Percentiles rank a stretch among this genome's conserved stretches.
Evolutionary conservation across 2,888 invertebrate genomes (phyloP).

Genomic region (Drosophila austrosaltans): DNA sequence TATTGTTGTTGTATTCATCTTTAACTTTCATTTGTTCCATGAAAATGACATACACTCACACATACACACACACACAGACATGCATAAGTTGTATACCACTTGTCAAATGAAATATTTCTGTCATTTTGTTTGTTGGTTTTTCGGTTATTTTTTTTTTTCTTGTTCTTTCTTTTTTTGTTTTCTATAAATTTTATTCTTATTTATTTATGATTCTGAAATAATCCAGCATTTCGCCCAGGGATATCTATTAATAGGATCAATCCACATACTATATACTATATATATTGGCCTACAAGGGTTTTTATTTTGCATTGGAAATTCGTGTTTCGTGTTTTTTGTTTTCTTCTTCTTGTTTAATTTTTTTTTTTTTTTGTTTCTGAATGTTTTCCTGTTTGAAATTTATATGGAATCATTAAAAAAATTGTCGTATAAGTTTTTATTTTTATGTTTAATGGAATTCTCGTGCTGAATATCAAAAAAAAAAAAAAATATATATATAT

Average conservation of each 20-base stretch:
- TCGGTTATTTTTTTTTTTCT: constrained; percentile 26
- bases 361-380: constrained; percentile 32
- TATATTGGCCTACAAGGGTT: constrained; percentile 36
- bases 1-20: constrained; percentile 28
- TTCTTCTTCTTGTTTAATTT: constrained; percentile 46
- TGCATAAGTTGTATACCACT: constrained; percentile 48
- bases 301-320: constrained; percentile 40
- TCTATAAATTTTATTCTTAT: constrained; percentile 15
- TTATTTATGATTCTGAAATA: constrained; percentile 44
- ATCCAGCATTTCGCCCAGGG: constrained; percentile 53
- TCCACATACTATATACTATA: constrained; percentile 19
- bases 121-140: constrained; percentile 10
- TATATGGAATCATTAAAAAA: constrained; percentile 33
- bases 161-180: constrained; percentile 19
- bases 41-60: constrained; percentile 43
- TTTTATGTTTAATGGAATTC: constrained; percentile 45
- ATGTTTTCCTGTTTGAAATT: constrained; percentile 34
- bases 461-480: constrained; percentile 52
- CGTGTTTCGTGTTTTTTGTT: constrained; percentile 9
- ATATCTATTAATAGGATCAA: constrained; percentile 54
- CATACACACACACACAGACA: not conserved
- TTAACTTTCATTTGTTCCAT: constrained; percentile 66
- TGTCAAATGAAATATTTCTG: constrained; percentile 24
- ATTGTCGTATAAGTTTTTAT: constrained; percentile 10
- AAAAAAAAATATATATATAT: not conserved